Conservation (phyloP, 2,113 vertebrate genomes). For the Shinisaurus crocodilurus region DNA sequence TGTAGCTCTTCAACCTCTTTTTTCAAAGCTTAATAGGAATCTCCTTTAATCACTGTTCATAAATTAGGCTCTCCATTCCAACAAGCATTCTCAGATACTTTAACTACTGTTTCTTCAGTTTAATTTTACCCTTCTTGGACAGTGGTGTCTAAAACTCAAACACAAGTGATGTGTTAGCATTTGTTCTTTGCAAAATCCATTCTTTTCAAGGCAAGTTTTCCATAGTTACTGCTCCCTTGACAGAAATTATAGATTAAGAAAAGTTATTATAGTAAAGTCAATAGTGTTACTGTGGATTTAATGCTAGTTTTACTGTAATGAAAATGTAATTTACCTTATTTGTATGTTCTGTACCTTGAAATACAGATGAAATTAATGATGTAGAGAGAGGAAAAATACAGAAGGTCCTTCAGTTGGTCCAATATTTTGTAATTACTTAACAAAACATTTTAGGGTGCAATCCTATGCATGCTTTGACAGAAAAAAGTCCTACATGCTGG, state of each 20-base stretch:
- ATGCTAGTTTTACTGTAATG: neutral
- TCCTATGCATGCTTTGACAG: neutral
- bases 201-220: constrained; percentile 43
- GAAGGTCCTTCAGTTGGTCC: constrained; percentile 31
- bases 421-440: constrained; percentile 7
- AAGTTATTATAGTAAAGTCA: neutral
- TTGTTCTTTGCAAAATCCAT: neutral
- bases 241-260: neutral
- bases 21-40: neutral
- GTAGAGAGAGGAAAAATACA: constrained; percentile 25
- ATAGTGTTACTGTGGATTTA: constrained; percentile 10
- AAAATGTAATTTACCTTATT: neutral
- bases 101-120: neutral
- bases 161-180: neutral
- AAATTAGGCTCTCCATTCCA: neutral
- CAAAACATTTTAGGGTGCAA: too few relatives aligned
- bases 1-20: neutral
- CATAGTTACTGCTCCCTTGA: constrained; percentile 26
- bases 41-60: neutral
- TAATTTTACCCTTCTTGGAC: neutral
- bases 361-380: constrained; percentile 25
- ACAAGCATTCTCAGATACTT: neutral
- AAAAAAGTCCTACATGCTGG: neutral
- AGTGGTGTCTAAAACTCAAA: neutral
- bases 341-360: constrained; percentile 30